These are phyloP conservation scores for Andrena praecox DNA, from an alignment of 2,888 invertebrate genomes.

Conservation along the genomic window DNA sequence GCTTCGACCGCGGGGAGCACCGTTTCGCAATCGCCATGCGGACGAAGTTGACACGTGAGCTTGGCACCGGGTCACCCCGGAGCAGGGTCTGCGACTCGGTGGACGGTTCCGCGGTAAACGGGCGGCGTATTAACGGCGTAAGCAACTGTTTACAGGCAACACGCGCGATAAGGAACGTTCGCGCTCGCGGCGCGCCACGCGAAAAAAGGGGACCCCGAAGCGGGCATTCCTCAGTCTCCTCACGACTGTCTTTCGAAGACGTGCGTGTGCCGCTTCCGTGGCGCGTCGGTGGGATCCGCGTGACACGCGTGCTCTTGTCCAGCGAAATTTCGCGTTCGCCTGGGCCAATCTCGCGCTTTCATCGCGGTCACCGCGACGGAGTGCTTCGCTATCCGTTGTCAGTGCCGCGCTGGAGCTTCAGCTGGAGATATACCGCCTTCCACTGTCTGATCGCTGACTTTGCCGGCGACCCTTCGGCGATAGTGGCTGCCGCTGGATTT, in stretches of 20 bases:
- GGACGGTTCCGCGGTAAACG: neutral
- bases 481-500: too few species aligned
- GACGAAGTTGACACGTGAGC: neutral
- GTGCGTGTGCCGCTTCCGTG: constrained; percentile 6
- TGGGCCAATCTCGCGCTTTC: constrained; percentile 27
- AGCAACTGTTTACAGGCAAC: constrained; percentile 51
- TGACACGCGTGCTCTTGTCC: neutral
- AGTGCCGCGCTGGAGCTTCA: too few species aligned
- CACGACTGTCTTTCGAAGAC: constrained; percentile 35
- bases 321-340: too few species aligned
- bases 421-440: too few species aligned
- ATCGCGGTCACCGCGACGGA: neutral
- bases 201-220: constrained; percentile 37
- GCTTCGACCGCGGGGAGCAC: constrained; percentile 3
- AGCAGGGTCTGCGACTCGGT: neutral
- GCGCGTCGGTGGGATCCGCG: neutral
- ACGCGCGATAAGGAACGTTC: constrained; percentile 42
- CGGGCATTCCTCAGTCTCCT: constrained; percentile 45
- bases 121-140: constrained; percentile 13
- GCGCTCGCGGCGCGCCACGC: constrained; percentile 15
- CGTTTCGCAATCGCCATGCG: constrained; percentile 20
- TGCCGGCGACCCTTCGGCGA: too few species aligned
- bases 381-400: neutral
- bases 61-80: neutral
- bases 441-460: too few species aligned